Conservation (phyloP, 2,888 invertebrate genomes). For the Athrips mouffetella region DNA sequence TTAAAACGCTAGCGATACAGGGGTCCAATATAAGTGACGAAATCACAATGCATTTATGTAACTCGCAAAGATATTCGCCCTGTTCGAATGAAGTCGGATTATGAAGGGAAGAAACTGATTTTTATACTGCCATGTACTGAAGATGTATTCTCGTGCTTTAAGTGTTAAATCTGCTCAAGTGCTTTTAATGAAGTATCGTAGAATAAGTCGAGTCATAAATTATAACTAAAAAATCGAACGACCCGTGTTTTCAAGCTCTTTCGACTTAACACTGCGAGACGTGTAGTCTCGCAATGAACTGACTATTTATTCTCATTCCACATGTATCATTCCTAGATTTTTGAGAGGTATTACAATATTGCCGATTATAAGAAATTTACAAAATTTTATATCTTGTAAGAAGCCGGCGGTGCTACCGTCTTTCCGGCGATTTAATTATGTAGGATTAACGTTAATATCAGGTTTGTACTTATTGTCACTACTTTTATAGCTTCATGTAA, state of each 20-base stretch:
- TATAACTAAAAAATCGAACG: background rate
- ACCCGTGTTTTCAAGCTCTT: background rate
- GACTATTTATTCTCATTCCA: constrained; percentile 9
- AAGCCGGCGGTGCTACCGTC: background rate
- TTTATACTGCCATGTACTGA: constrained; percentile 16
- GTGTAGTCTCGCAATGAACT: background rate
- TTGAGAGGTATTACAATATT: background rate
- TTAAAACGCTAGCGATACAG: background rate
- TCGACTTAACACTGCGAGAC: background rate
- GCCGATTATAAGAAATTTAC: constrained; percentile 5
- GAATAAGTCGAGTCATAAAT: constrained; percentile 11
- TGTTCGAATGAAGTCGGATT: background rate
- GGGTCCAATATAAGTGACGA: background rate
- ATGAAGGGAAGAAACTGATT: background rate
- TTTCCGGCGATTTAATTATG: background rate
- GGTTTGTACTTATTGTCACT: background rate
- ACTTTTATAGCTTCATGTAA: too few species aligned
- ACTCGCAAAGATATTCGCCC: background rate
- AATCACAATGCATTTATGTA: constrained; percentile 1
- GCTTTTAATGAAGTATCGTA: constrained; percentile 11
- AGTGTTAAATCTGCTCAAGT: constrained; percentile 10
- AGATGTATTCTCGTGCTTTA: constrained; percentile 10
- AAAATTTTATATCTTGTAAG: background rate
- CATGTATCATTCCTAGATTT: constrained; percentile 6
- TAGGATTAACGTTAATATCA: too few species aligned